Percentiles rank a stretch among this genome's conserved stretches.
Evolutionary conservation across 2,113 vertebrate genomes (phyloP).

Genomic region (Panthera leo): DNA sequence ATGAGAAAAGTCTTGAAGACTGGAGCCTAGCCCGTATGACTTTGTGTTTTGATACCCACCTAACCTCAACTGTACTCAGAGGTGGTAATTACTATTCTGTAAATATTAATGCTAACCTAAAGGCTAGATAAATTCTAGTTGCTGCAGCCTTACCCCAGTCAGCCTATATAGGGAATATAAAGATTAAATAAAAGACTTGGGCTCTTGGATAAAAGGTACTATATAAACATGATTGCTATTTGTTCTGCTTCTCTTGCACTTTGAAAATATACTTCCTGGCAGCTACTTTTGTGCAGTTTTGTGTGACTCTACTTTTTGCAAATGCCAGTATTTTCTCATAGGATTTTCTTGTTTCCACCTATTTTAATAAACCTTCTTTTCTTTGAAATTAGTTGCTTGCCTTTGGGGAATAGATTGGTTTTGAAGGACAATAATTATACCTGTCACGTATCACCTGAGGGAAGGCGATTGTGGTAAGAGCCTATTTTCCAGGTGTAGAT

Average conservation of each 20-base stretch:
- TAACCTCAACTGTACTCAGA: neutral
- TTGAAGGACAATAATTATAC: neutral
- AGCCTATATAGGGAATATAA: neutral
- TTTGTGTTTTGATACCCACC: neutral
- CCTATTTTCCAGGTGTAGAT: neutral
- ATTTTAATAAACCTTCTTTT: neutral
- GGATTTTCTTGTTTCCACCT: neutral
- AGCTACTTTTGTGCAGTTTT: neutral
- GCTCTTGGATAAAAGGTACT: neutral
- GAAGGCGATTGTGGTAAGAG: neutral
- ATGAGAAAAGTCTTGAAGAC: neutral
- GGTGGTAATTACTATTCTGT: neutral
- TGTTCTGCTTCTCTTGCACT: neutral
- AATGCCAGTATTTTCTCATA: neutral
- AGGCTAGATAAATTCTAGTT: neutral
- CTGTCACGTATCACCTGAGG: neutral
- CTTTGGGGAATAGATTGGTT: neutral
- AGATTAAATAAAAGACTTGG: constrained; percentile 4
- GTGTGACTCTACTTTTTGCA: constrained; percentile 8
- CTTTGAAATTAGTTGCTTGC: neutral
- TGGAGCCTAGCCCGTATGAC: neutral
- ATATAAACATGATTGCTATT: neutral
- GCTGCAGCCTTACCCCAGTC: neutral
- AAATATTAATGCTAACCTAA: neutral
- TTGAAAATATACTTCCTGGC: neutral